phyloP scores from a whole-genome alignment of 2,797 vertebrate species.

The Gobio occitaniae region DNA sequence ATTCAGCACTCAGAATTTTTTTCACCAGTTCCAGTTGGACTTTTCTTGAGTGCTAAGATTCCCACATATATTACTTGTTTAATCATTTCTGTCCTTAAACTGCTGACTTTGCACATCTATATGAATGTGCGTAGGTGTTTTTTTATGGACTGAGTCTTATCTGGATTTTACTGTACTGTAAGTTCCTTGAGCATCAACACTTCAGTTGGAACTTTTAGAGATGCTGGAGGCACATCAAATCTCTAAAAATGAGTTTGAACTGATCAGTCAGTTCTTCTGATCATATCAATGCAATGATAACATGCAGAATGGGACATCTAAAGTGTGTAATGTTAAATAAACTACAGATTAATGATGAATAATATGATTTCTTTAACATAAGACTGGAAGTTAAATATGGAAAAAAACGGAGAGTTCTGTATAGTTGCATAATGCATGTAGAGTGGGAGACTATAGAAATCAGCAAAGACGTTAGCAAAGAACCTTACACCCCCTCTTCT shows the following conservation, averaged over 20 bases:
- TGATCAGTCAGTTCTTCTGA: neutral
- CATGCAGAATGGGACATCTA: constrained; percentile 12
- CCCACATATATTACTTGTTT: neutral
- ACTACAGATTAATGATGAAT: constrained; percentile 10
- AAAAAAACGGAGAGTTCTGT: neutral
- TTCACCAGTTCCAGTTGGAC: constrained; percentile 26
- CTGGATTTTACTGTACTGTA: constrained; percentile 16
- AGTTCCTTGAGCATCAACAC: neutral
- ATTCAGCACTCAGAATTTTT: constrained; percentile 16
- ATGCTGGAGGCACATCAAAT: neutral
- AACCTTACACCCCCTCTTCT: constrained; percentile 14
- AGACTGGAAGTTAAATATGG: neutral
- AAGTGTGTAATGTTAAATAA: neutral
- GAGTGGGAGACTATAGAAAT: constrained; percentile 32
- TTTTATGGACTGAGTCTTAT: constrained; percentile 13
- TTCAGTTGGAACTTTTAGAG: neutral
- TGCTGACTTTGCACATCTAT: constrained; percentile 14
- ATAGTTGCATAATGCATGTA: constrained; percentile 16
- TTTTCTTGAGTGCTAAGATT: constrained; percentile 4
- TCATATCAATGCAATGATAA: neutral
- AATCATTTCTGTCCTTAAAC: constrained; percentile 35
- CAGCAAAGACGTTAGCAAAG: constrained; percentile 11
- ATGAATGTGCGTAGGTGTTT: constrained; percentile 19
- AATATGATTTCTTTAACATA: constrained; percentile 13
- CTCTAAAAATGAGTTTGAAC: neutral